Evolutionary conservation across 2,888 invertebrate genomes (phyloP), one percentile per base, ranked within the genome.

Genomic region (Prosopocoilus inquinatus): DNA sequence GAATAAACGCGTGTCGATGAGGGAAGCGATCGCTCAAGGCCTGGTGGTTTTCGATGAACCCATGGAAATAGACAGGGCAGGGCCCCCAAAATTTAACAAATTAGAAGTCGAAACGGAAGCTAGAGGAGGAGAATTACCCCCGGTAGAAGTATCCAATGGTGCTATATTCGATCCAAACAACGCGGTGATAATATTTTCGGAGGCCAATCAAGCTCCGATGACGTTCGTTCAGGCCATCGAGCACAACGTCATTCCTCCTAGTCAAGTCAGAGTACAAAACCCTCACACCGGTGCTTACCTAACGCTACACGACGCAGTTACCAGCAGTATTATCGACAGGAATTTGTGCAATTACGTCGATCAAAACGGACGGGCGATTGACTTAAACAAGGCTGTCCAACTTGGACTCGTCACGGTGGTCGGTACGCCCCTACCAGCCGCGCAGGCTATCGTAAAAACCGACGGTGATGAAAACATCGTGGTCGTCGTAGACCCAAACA

Each of bases 141-240:
- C 90, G 0, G 77, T 91, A 8, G 87, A 89, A 78, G 82, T 91
- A 47, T 79, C 82, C 28, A 85, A 86, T 0, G 90, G 89, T 5
- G 79, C 89, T 3, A 89, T 90, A 60, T 91, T 88, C 72, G 90
- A 92, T 75, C 91, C 92, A 0, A 82, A 86, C 1, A 87, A 89
- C 9, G 87, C 89, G 2, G 75, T 88, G 56, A 85, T 92, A 9
- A 86, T 89, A 66, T 87, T 88, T 49, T 86, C 89, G 1, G 84
- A 87, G 52, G 84, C 82, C 9, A 88, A 88, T 33, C 80, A 85
- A 70, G 50, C 49, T 44, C 87, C 89, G 0, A 83, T 85, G 64
- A 87, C 88, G 70, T 81, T 94, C 53, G 72, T 91, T 47, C 82
- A 85, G 65, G 94, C 95, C 9, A 84, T 95, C 1, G 83, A 87